Conservation (phyloP, 2,113 vertebrate species). For the Passer montanus region DNA sequence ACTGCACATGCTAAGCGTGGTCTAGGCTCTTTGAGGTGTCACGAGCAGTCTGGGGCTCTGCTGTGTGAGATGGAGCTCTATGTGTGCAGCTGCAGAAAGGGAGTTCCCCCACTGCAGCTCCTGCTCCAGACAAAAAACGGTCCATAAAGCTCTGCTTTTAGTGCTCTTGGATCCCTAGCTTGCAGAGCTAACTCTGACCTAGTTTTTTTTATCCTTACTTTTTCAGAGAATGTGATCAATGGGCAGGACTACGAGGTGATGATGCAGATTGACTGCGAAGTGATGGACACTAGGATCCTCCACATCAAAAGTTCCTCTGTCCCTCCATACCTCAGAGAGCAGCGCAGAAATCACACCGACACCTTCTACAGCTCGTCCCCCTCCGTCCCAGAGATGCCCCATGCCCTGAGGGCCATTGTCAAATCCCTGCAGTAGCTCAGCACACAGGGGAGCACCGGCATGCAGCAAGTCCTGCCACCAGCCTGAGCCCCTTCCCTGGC, state of each 20-base stretch:
- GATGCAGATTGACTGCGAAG: slow-evolving; percentile 99
- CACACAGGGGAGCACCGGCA: not conserved
- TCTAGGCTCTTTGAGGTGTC: not conserved
- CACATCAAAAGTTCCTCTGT: slow-evolving; percentile 92
- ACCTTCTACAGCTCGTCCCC: slow-evolving; percentile 80
- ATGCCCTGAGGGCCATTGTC: slow-evolving; percentile 81
- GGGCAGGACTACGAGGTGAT: slow-evolving; percentile 91
- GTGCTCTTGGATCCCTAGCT: not conserved
- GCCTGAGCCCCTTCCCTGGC: not conserved
- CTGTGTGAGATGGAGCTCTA: not conserved
- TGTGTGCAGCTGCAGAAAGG: not conserved
- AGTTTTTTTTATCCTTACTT: not conserved
- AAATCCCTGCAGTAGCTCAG: slow-evolving; percentile 76
- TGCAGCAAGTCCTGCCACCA: not conserved
- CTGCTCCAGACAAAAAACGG: not conserved
- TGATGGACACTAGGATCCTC: slow-evolving; percentile 92
- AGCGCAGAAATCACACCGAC: slow-evolving; percentile 80
- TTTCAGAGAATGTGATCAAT: slow-evolving; percentile 88
- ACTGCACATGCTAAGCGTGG: not conserved
- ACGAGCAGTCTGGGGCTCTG: fast-evolving
- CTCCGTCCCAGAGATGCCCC: slow-evolving; percentile 68
- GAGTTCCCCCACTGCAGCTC: not conserved
- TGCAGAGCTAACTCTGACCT: not conserved
- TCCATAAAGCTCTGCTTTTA: not conserved
- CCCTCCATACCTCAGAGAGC: slow-evolving; percentile 83